Conservation (phyloP, 2,113 vertebrate genomes). For the Xiphophorus hellerii region DNA sequence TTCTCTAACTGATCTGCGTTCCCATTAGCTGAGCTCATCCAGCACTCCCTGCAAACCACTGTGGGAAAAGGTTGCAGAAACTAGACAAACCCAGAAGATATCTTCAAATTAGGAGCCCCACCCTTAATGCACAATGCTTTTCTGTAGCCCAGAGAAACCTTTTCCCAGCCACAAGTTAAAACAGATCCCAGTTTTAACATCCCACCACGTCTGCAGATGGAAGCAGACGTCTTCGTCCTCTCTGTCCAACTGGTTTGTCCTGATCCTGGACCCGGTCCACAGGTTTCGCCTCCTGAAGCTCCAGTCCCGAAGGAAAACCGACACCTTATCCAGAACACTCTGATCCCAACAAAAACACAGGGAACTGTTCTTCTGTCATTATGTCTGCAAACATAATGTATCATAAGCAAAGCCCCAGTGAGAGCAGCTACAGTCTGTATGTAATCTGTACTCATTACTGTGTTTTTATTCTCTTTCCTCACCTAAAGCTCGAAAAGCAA, state of each 20-base stretch:
- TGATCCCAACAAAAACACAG: background rate
- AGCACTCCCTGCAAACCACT: background rate
- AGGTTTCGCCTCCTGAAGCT: constrained; percentile 17
- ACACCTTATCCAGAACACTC: background rate
- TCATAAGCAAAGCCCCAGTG: background rate
- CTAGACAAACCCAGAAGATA: background rate
- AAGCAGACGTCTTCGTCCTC: background rate
- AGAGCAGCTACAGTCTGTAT: background rate
- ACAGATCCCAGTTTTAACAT: background rate
- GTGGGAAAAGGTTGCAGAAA: background rate
- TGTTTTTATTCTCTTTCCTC: too few relatives aligned
- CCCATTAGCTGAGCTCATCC: background rate
- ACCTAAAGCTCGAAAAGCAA: too few relatives aligned
- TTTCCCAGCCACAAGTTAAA: background rate
- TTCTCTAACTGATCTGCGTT: background rate
- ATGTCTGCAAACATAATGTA: background rate
- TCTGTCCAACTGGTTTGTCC: constrained; percentile 29
- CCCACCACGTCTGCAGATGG: background rate
- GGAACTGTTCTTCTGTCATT: background rate
- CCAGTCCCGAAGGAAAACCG: constrained; percentile 7
- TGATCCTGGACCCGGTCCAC: constrained; percentile 24
- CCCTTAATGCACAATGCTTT: background rate
- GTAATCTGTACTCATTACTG: too few relatives aligned
- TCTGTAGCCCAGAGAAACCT: constrained; percentile 1
- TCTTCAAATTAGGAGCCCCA: background rate